phyloP scores from a whole-genome alignment of 35 echinoderm and acorn worm genomes.

The Ptychodera flava region DNA sequence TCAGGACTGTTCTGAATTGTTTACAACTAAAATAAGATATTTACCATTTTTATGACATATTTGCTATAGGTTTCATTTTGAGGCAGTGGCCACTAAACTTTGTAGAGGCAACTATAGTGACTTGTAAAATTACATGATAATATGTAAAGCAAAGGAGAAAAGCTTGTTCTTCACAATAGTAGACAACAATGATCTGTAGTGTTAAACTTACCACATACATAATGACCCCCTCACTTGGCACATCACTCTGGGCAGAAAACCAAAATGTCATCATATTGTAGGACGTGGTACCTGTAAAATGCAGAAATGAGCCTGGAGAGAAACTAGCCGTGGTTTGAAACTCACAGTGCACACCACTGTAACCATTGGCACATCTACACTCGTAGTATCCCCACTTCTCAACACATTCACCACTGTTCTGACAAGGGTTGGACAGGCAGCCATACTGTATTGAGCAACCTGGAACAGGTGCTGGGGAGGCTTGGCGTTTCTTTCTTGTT shows the following conservation, averaged over 20 bases:
- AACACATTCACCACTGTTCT: conserved; percentile 58
- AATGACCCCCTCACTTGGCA: conserved; percentile 54
- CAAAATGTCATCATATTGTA: conserved; percentile 43
- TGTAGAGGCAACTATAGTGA: too few relatives aligned
- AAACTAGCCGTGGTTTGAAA: conserved; percentile 86
- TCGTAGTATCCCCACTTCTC: conserved; percentile 63
- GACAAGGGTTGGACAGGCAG: conserved; percentile 60
- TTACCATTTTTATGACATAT: too few relatives aligned
- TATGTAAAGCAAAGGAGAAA: too few relatives aligned
- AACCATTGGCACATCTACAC: conserved; percentile 71
- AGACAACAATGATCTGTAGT: too few relatives aligned
- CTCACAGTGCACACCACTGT: conserved; percentile 51
- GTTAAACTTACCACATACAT: conserved; percentile 95
- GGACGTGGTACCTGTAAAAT: conserved; percentile 47
- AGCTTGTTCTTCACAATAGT: too few relatives aligned
- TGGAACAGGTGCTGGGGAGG: conserved; percentile 9
- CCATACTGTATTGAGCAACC: conserved; percentile 47
- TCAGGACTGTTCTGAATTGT: too few relatives aligned
- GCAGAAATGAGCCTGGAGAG: conserved; percentile 45
- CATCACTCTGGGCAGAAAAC: conserved; percentile 46
- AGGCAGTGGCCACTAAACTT: too few relatives aligned
- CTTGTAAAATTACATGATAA: too few relatives aligned
- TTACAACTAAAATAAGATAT: too few relatives aligned
- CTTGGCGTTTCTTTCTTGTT: not conserved
- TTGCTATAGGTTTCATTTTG: too few relatives aligned